Base-by-base conservation (phyloP, 2,888 invertebrate species). In the Tetragnatha montana region DNA sequence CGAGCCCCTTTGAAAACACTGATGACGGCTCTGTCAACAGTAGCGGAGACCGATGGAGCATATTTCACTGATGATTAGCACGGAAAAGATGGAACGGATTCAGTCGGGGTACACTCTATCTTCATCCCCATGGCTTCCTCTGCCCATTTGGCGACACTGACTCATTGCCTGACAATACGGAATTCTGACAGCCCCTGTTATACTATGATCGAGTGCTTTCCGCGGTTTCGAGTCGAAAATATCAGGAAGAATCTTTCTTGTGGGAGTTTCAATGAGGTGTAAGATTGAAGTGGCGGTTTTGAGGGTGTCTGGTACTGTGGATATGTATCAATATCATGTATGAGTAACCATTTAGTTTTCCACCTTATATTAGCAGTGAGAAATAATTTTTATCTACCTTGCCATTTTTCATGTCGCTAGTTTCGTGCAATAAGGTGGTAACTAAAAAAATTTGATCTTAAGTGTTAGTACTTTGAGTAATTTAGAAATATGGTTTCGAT, bases 31-130 rank as follows among this genome's bases (percentile, higher is more conserved):
- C 78, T 78, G 78, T 78, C 78, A 78, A 17, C 60, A 22, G 47
- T 68, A 19, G 51, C 78, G 17, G 17, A 60, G 78, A 78, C 47
- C 19, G 83, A 84, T 84, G 76, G 49, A 76, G 69, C 69, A 69
- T 76, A 84, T 84, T 84, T 76, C 83, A 76, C 68, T 84, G 75
- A 84, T 84, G 75, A 84, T 76, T 84, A 76, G 83, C 35, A 69
- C 49, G 68, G 75, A 84, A 35, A 84, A 68, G 76, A 84, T 71
- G 47, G 79, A 51, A 51, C 21, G 73, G 73, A 82, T 82, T 82
- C 51, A n/a, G n/a, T n/a, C n/a, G 50, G 21, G 60, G 49, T 78
- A 71, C 71, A 71, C 79, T 85, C 71, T 76, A 73, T 85, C 76
- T 78, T 75, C 76, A 82, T 75, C 75, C 68, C 22, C 35, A 35